phyloP scores from a whole-genome alignment of 2,113 vertebrate genomes.

The Sturnus vulgaris region DNA sequence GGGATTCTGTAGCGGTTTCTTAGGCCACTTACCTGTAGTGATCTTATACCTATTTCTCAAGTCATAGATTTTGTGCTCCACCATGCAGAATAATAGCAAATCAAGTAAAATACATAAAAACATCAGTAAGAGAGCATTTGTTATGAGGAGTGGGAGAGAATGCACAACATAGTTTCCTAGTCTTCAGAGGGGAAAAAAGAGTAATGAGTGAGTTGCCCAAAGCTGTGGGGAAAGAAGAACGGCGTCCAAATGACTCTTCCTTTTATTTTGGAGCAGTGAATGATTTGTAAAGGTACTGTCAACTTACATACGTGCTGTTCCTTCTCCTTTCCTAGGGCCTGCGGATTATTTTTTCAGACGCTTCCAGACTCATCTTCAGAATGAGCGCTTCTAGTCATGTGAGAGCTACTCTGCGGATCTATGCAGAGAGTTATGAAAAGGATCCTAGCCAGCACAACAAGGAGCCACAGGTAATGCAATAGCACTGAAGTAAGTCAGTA shows the following conservation, averaged over 20 bases:
- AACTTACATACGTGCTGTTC: not conserved
- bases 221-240: not conserved
- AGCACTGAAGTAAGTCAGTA: not conserved
- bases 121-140: not conserved
- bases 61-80: not conserved
- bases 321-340: conserved; percentile 78
- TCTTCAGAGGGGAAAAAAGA: not conserved
- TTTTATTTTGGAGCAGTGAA: not conserved
- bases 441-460: conserved; percentile 88
- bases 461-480: conserved; percentile 84
- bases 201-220: not conserved
- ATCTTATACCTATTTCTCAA: not conserved
- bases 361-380: conserved; percentile 89
- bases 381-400: conserved; percentile 89
- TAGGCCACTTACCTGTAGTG: not conserved
- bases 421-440: conserved; percentile 92
- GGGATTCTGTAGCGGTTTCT: not conserved
- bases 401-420: conserved; percentile 88
- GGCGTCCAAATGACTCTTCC: not conserved
- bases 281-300: not conserved
- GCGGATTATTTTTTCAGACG: conserved; percentile 88
- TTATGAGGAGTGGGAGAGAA: not conserved
- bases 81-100: not conserved
- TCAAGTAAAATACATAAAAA: not conserved
- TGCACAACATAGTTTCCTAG: not conserved